Percentiles rank a stretch among this genome's conserved stretches.
These are phyloP conservation scores for Misgurnus anguillicaudatus DNA, from an alignment of 2,113 vertebrate species.

Conservation along the genomic window DNA sequence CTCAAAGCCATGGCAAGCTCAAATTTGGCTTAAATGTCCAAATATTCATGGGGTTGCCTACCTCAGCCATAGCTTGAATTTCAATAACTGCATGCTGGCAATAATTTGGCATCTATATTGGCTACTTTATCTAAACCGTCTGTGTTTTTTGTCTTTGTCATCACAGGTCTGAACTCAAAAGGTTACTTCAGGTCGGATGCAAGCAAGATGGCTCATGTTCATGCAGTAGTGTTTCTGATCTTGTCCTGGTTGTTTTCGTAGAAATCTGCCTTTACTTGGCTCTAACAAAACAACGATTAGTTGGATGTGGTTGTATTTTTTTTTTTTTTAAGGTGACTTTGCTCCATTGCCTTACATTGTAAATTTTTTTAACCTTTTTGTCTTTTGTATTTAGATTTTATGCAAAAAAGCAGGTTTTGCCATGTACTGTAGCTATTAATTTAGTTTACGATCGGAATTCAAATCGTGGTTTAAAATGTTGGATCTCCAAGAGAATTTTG, in stretches of 20 bases:
- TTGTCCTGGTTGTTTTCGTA: slow-evolving; percentile 57
- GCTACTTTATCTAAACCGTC: background rate
- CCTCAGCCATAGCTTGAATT: no score
- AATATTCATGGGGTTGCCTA: no score
- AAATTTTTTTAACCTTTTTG: slow-evolving; percentile 33
- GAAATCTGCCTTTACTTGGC: slow-evolving; percentile 37
- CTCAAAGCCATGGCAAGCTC: no score
- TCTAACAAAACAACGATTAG: background rate
- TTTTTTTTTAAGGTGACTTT: slow-evolving; percentile 34
- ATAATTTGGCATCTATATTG: slow-evolving; percentile 1
- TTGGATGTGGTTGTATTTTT: background rate
- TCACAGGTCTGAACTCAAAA: slow-evolving; percentile 71
- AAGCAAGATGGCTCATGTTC: slow-evolving; percentile 48
- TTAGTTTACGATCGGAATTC: slow-evolving; percentile 33
- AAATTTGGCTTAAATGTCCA: no score
- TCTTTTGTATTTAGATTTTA: slow-evolving; percentile 49
- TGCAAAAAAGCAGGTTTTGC: slow-evolving; percentile 46
- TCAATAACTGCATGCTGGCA: no score
- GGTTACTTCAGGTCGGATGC: slow-evolving; percentile 56
- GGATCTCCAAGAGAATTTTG: slow-evolving; percentile 14
- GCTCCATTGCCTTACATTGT: slow-evolving; percentile 57
- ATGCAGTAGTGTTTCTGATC: slow-evolving; percentile 55
- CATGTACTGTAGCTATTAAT: slow-evolving; percentile 19
- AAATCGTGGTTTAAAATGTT: slow-evolving; percentile 10
- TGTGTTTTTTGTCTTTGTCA: background rate